Evolutionary conservation across 2,797 vertebrate species (phyloP).

Genomic region (Ammospiza maritima): DNA sequence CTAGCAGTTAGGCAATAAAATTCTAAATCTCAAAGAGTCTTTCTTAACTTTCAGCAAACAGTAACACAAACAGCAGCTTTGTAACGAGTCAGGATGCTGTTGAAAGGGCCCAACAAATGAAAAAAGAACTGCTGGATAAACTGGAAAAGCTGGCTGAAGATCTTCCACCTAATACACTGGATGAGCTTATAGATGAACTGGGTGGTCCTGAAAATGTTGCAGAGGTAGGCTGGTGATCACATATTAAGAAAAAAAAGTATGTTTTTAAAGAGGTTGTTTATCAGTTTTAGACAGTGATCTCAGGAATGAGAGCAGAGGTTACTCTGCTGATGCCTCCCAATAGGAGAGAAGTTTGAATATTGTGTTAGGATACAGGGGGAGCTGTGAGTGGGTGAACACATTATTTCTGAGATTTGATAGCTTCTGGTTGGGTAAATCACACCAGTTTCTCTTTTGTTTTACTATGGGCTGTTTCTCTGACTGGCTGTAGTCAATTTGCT

Average conservation of each 20-base stretch:
- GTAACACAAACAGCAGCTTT: slow-evolving; percentile 81
- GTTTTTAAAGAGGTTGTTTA: not conserved
- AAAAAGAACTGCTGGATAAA: slow-evolving; percentile 89
- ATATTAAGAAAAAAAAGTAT: not conserved
- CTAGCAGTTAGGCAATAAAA: not conserved
- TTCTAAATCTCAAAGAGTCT: not conserved
- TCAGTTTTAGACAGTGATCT: not conserved
- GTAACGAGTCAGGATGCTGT: slow-evolving; percentile 96
- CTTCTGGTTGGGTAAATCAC: not conserved
- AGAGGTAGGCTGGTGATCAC: slow-evolving; percentile 81
- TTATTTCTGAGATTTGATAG: not conserved
- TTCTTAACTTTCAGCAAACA: slow-evolving; percentile 68
- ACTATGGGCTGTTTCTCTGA: not conserved
- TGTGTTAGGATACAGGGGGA: not conserved
- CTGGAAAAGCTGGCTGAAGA: slow-evolving; percentile 91
- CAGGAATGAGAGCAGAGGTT: not conserved
- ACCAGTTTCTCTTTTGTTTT: not conserved
- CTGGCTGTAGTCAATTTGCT: not conserved
- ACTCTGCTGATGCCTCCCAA: not conserved
- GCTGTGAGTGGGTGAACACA: not conserved
- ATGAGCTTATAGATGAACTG: slow-evolving; percentile 96
- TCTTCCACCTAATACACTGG: slow-evolving; percentile 95
- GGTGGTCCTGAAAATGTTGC: slow-evolving; percentile 97
- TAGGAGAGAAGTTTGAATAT: not conserved
- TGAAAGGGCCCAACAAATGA: slow-evolving; percentile 96